Conservation (phyloP, 2,888 invertebrate species). For the Acanthoscelides obtectus region DNA sequence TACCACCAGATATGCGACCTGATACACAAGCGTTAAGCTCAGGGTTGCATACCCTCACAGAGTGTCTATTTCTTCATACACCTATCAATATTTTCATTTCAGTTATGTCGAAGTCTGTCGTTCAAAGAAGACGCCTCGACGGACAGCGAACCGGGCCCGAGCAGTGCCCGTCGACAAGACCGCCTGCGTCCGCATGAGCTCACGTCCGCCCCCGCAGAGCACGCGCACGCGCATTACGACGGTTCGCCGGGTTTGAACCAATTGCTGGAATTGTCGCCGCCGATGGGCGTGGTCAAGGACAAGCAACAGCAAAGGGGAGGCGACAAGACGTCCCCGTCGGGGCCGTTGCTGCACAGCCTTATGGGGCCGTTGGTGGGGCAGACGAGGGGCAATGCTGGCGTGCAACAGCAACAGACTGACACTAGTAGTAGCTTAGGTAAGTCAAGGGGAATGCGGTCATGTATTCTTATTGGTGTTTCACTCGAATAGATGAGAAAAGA, state of each 20-base stretch:
- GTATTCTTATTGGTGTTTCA: neutral
- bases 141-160: neutral
- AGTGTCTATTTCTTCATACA: too few relatives aligned
- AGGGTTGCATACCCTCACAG: too few relatives aligned
- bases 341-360: constrained; percentile 40
- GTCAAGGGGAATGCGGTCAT: neutral
- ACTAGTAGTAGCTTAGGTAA: constrained; percentile 22
- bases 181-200: neutral
- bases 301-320: neutral
- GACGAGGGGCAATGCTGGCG: neutral
- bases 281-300: constrained; percentile 8
- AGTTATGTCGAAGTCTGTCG: constrained; percentile 43
- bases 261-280: constrained; percentile 7
- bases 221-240: constrained; percentile 1
- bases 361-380: constrained; percentile 50
- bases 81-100: constrained; percentile 21
- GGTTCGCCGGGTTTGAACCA: constrained; percentile 8
- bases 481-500: too few relatives aligned
- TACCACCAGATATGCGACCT: too few relatives aligned
- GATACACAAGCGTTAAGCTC: too few relatives aligned
- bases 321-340: constrained; percentile 59
- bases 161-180: neutral
- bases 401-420: constrained; percentile 17
- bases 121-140: constrained; percentile 34
- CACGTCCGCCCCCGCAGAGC: constrained; percentile 9